These are phyloP conservation scores for Boloria euphrosyne DNA, from an alignment of 2,888 invertebrate species.

Conservation along the genomic window DNA sequence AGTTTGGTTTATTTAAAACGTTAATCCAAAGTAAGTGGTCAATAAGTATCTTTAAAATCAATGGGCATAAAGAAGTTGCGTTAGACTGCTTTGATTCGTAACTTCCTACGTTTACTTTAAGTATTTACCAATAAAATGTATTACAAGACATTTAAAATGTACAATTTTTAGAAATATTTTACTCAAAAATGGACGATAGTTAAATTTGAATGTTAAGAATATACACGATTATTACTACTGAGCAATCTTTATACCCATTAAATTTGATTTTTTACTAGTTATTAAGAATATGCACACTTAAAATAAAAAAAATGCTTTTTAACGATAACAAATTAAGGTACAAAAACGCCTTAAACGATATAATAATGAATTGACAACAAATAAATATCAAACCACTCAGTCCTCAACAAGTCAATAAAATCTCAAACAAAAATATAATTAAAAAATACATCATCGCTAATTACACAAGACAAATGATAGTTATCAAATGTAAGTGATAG, in stretches of 20 bases:
- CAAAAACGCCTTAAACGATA: conserved; percentile 3
- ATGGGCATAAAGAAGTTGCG: not conserved
- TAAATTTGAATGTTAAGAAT: no score
- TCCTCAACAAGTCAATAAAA: conserved; percentile 8
- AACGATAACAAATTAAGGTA: conserved; percentile 14
- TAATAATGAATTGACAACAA: not conserved
- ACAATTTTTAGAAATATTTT: no score
- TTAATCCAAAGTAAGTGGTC: not conserved
- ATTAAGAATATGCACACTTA: not conserved
- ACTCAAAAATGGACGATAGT: no score
- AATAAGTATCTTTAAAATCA: not conserved
- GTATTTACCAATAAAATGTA: no score
- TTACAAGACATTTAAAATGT: no score
- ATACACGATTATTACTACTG: no score
- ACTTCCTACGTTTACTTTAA: no score
- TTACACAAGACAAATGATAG: not conserved
- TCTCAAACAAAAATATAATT: conserved; percentile 1
- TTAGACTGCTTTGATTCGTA: no score
- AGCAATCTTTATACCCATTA: not conserved
- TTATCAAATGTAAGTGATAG: not conserved
- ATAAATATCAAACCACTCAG: not conserved
- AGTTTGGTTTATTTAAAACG: not conserved
- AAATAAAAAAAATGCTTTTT: not conserved
- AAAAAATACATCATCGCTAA: conserved; percentile 7
- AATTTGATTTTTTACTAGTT: not conserved